Percentiles rank a stretch among this genome's conserved stretches.
phyloP scores from a whole-genome alignment of 2,888 invertebrate species.

The Epinotia bilunana region DNA sequence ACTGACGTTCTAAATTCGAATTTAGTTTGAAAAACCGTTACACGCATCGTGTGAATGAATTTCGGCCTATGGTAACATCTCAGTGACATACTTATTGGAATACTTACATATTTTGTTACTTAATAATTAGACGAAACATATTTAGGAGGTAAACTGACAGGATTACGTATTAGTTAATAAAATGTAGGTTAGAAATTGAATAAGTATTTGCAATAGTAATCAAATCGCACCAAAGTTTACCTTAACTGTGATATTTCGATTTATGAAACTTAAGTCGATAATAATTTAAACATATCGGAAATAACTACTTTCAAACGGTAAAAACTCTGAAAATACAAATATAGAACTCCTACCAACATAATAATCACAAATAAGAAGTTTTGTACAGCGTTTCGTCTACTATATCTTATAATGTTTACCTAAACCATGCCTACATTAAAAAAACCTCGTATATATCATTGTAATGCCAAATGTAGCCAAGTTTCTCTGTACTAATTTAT shows the following conservation, averaged over 20 bases:
- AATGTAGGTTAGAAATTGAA: background rate
- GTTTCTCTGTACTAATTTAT: too few relatives aligned
- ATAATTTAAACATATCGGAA: background rate
- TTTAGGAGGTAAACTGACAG: background rate
- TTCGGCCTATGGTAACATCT: background rate
- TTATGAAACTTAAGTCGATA: background rate
- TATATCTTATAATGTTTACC: background rate
- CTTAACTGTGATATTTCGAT: background rate
- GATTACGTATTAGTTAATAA: slow-evolving; percentile 16
- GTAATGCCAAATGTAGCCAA: background rate
- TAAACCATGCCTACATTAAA: background rate
- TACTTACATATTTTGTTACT: background rate
- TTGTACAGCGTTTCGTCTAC: background rate
- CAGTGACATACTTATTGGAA: background rate
- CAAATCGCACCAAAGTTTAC: background rate
- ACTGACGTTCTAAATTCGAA: slow-evolving; percentile 14
- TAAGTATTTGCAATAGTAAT: background rate
- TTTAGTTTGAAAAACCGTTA: background rate
- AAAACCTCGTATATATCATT: background rate
- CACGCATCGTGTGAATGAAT: background rate
- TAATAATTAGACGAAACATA: background rate
- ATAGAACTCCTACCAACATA: too few relatives aligned
- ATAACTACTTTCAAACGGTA: background rate
- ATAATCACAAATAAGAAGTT: too few relatives aligned
- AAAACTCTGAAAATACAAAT: too few relatives aligned